Conservation (phyloP, 1,140 invertebrate species). For the Zaprionus gabonicus region DNA sequence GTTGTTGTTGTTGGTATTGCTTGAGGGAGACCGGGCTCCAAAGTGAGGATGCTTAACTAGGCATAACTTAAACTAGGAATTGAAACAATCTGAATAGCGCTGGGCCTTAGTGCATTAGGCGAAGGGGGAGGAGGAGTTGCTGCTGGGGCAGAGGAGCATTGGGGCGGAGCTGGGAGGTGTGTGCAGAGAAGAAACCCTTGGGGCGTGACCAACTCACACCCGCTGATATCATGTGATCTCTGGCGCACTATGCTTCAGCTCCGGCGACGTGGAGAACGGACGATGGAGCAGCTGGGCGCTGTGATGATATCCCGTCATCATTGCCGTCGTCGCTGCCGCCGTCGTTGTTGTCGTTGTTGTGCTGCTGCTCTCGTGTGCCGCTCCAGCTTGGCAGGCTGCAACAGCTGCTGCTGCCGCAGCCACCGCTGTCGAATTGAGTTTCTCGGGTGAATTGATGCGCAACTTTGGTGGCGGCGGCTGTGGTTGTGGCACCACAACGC, state of each 20-base stretch:
- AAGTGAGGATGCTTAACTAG: conserved; percentile 54
- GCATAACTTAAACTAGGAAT: conserved; percentile 71
- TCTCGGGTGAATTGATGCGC: conserved; percentile 85
- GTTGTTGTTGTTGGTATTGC: conserved; percentile 24
- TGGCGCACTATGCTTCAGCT: conserved; percentile 77
- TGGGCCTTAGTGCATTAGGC: conserved; percentile 66
- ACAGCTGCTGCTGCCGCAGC: conserved; percentile 55
- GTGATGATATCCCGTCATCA: conserved; percentile 66
- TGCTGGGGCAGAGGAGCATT: not conserved
- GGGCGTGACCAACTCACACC: conserved; percentile 53
- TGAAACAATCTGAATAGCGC: conserved; percentile 80
- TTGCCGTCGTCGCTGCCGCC: conserved; percentile 27
- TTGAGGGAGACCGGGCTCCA: not conserved
- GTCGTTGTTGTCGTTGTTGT: conserved; percentile 15
- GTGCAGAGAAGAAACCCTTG: conserved; percentile 42
- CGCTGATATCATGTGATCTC: conserved; percentile 85
- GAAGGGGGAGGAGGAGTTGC: not conserved
- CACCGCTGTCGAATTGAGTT: conserved; percentile 81
- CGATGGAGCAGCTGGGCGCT: conserved; percentile 85
- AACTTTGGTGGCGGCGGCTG: conserved; percentile 84
- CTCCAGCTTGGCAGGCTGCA: conserved; percentile 20
- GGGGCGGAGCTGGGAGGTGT: conserved; percentile 9
- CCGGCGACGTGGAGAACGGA: conserved; percentile 85
- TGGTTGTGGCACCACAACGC: conserved; percentile 34
- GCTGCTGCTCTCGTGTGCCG: conserved; percentile 37